Base-by-base conservation (phyloP, 2,113 vertebrate species). In the Phalacrocorax aristotelis region DNA sequence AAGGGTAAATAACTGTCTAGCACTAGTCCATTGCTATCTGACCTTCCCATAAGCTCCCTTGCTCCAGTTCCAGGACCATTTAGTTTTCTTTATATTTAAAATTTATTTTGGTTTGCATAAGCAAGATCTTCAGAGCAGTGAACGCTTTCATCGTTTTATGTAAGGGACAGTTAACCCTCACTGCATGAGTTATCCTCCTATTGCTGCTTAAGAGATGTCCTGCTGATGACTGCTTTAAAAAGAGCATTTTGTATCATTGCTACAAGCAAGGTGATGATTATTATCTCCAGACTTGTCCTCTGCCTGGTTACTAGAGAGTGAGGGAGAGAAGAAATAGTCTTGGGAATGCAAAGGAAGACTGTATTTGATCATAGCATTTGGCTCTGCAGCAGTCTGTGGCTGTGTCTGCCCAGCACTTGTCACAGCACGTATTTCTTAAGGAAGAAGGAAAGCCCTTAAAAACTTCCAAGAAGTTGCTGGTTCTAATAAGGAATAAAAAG, bases 141-240 rank as follows among this genome's bases (percentile, higher is more conserved):
- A 91, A 30, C 29, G 8, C 11, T 88, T 91, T 14, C 48, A 83
- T 68, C 3, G 7, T 86, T 95, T 80, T 74, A 57, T 93, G 55
- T 93, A 79, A 89, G 72, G 89, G 89, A 58, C 44, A 87, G 89
- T 95, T 97, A 97, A 90, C 82, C 77, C 74, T 95, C 91, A 29
- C 78, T 87, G 90, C 91, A 78, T 96, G 92, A 96, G 58, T 94
- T 98, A 69, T 29, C 46, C 62, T 95, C 13, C 78, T 80, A n/a
- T 71, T 93, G 91, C 78, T 95, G 38, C 69, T 94, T 64, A 92
- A 94, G 95, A 90, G 94, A 75, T 81, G 70, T 83, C 95, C 94
- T 72, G 91, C 94, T 96, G 95, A 38, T 97, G 93, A 85, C 21
- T 79, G 78, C 95, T 87, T 94, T 86, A 95, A 83, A 55, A 97